Evolutionary conservation across 2,113 vertebrate species (phyloP).

Genomic region (Manacus vitellinus): DNA sequence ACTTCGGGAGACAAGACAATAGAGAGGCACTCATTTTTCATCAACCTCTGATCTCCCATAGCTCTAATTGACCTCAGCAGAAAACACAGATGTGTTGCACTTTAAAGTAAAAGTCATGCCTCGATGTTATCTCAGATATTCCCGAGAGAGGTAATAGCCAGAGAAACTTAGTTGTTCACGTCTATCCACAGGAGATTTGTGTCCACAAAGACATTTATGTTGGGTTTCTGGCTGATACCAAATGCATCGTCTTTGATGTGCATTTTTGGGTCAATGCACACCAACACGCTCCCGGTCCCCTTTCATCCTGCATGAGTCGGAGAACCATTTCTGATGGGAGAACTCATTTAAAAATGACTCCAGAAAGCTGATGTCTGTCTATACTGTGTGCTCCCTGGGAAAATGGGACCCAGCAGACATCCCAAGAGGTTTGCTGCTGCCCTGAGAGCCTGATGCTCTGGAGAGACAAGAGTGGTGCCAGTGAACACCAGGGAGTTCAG

Average conservation of each 20-base stretch:
- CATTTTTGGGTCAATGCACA: conserved; percentile 32
- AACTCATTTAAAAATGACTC: background rate
- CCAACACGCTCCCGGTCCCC: background rate
- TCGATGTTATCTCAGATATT: background rate
- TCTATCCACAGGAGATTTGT: background rate
- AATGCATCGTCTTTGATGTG: background rate
- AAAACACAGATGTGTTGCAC: background rate
- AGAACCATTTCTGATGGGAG: background rate
- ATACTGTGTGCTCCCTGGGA: background rate
- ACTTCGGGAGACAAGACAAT: background rate
- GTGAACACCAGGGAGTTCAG: background rate
- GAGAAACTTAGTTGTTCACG: background rate
- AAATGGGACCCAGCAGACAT: background rate
- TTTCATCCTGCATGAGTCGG: background rate
- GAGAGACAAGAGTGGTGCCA: accelerated
- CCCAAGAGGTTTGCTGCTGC: background rate
- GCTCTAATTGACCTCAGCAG: conserved; percentile 16
- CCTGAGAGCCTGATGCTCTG: accelerated
- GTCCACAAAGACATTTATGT: background rate
- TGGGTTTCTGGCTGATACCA: background rate
- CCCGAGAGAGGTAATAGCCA: background rate
- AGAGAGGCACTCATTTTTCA: background rate
- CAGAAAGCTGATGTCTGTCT: background rate
- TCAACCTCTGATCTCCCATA: background rate
- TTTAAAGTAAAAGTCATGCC: background rate